A percentile compares a stretch with the other conserved stretches of the same genome.
These are phyloP conservation scores for Fratercula arctica DNA, from an alignment of 2,797 vertebrate genomes.

Conservation along the genomic window DNA sequence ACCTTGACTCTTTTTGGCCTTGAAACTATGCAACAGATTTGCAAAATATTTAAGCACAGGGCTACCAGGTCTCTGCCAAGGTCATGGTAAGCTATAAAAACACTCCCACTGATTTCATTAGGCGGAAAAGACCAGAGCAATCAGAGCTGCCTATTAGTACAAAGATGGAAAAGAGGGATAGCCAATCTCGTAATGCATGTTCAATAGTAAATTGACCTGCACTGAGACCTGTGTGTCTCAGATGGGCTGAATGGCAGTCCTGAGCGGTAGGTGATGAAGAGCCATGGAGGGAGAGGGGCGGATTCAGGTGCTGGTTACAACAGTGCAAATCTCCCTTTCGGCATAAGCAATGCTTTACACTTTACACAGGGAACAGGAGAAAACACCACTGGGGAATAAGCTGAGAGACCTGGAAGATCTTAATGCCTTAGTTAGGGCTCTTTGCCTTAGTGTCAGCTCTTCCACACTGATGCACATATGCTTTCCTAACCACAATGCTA, in stretches of 20 bases:
- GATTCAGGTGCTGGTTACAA: not conserved
- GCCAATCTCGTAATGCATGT: not conserved
- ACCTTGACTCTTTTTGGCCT: not conserved
- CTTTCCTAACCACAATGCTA: constrained; percentile 38
- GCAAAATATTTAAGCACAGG: not conserved
- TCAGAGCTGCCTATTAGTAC: not conserved
- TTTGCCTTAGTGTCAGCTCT: not conserved
- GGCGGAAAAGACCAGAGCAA: not conserved
- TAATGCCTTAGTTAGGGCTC: not conserved
- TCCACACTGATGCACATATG: not conserved
- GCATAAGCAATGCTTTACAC: not conserved
- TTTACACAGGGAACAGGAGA: not conserved
- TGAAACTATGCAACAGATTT: not conserved
- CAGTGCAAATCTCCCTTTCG: not conserved
- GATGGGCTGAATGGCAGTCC: not conserved
- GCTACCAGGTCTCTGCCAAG: not conserved
- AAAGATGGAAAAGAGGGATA: not conserved
- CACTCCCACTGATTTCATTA: not conserved
- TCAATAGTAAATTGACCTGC: not conserved
- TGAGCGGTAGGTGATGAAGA: not conserved
- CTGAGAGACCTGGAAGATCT: not conserved
- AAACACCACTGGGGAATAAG: not conserved
- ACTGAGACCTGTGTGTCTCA: not conserved
- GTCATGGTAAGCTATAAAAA: not conserved
- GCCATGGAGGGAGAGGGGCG: not conserved